Base-by-base conservation (phyloP, 1,140 invertebrate genomes). In the Macrocentrus cingulum region DNA sequence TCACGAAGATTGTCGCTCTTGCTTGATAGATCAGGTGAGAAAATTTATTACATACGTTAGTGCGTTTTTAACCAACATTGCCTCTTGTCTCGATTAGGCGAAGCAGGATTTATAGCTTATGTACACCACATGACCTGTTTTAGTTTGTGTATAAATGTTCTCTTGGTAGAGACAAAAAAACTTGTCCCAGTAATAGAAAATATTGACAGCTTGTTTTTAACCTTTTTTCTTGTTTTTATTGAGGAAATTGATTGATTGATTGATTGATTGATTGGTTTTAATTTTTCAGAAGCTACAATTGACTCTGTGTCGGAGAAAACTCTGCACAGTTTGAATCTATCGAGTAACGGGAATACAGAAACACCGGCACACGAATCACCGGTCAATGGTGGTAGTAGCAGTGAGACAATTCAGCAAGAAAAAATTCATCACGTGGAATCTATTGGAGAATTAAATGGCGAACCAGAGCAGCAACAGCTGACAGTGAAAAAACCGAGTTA, bases 401-500 rank as follows among this genome's bases (percentile, higher is more conserved):
- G 63, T 23, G 72, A 73, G 16, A 67, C 67, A 34, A 65, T 74
- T 22, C 69, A 73, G 20, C 66, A 39, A 13, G 9, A 41, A 36
- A 56, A 42, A 39, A 2, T 22, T 36, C 13, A 22, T 5, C 23
- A 51, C 44, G 34, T 37, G 18, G 16, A 37, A 4, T 6, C 32
- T 18, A 13, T 13, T 34, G 57, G 60, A 19, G 34, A 52, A 37
- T 5, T 60, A 57, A 77, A 78, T 79, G 75, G 70, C 49, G 66
- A 72, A 55, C 67, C 67, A 18, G 72, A 72, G 34, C 56, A 64
- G n/a, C 68, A 74, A 18, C 73, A 75, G 67, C 66, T 74, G 68
- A 72, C 71, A 57, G 65, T 67, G 9, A 82, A 81, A 59, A 81
- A 86, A 67, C 92, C 92, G 0, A 94, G 91, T 51, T 95, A 95